phyloP scores from a whole-genome alignment of 1,140 invertebrate genomes.

The Sinonovacula constricta region DNA sequence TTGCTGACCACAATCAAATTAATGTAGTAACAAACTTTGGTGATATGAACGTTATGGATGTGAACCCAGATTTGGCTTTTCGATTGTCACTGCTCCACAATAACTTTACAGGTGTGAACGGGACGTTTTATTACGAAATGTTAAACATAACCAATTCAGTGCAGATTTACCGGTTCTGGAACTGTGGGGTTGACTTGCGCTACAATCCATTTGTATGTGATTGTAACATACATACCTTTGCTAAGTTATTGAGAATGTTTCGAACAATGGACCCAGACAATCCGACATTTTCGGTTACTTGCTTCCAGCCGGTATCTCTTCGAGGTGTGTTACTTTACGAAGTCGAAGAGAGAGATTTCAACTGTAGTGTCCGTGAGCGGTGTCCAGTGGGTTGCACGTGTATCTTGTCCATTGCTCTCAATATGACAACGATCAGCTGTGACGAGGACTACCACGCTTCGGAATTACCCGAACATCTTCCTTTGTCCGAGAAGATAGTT shows the following conservation, averaged over 20 bases:
- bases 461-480: neutral
- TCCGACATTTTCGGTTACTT: slow-evolving; percentile 22
- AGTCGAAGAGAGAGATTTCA: slow-evolving; percentile 3
- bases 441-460: neutral
- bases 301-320: neutral
- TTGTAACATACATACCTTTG: slow-evolving; percentile 4
- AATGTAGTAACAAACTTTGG: neutral
- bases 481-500: neutral
- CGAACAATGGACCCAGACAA: slow-evolving; percentile 8
- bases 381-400: slow-evolving; percentile 7
- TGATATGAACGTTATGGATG: slow-evolving; percentile 1
- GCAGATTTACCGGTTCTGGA: neutral
- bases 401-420: neutral
- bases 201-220: slow-evolving; percentile 30
- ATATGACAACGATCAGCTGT: neutral
- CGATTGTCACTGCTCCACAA: neutral
- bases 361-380: neutral
- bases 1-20: neutral
- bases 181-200: slow-evolving; percentile 7
- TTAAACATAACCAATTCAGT: slow-evolving; percentile 10
- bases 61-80: neutral
- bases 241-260: neutral
- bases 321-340: neutral
- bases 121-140: neutral
- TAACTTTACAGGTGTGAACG: neutral